Percentiles rank a stretch among this genome's conserved stretches.
Evolutionary conservation across 2,888 invertebrate genomes (phyloP).

Genomic region (Coelopa pilipes): DNA sequence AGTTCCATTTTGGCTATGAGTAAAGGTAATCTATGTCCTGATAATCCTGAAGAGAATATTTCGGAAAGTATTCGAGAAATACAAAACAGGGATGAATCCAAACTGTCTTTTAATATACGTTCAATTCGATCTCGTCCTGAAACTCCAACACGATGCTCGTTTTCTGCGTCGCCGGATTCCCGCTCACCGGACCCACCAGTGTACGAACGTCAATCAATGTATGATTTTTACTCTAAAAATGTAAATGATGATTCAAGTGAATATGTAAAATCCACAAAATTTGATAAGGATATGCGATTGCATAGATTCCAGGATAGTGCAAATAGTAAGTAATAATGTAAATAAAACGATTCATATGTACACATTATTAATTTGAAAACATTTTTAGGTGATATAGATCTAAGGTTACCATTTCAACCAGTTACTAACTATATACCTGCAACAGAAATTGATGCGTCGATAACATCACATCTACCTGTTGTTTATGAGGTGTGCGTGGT

Average conservation of each 20-base stretch:
- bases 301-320: constrained; percentile 45
- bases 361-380: not conserved
- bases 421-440: constrained; percentile 85
- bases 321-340: constrained; percentile 43
- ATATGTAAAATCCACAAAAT: constrained; percentile 45
- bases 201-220: constrained; percentile 60
- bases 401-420: constrained; percentile 83
- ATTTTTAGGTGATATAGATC: constrained; percentile 74
- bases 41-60: not conserved
- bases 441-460: constrained; percentile 86
- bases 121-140: constrained; percentile 52
- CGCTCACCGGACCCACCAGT: constrained; percentile 40
- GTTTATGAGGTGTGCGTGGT: constrained; percentile 72
- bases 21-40: constrained; percentile 13
- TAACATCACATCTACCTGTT: constrained; percentile 81
- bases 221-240: constrained; percentile 54
- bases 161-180: constrained; percentile 53
- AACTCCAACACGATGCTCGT: constrained; percentile 53
- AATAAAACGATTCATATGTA: not conserved
- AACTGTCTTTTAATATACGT: constrained; percentile 34
- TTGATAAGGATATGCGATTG: constrained; percentile 59
- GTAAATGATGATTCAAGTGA: constrained; percentile 49
- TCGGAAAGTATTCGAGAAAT: constrained; percentile 1
- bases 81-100: constrained; percentile 19
- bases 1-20: not conserved